Base-by-base conservation (phyloP, 2,888 invertebrate genomes). In the Lumbricus terrestris region DNA sequence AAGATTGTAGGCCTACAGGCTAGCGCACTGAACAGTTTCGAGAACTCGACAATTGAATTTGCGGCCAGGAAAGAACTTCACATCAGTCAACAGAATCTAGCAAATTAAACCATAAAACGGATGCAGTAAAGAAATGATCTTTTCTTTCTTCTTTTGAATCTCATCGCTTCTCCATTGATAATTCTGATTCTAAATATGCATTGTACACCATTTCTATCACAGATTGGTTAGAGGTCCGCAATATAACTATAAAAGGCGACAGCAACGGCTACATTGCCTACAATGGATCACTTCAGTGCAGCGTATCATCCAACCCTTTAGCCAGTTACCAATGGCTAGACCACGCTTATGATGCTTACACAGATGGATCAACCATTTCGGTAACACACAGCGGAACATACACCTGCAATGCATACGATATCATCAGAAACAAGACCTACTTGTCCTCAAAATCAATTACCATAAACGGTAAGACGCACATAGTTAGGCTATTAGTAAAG, bases 281-380 rank as follows among this genome's bases (percentile, higher is more conserved):
- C n/a, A 69, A 69, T n/a, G 69, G n/a, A 69, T 69, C n/a, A n/a
- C 69, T 69, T 69, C 69, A n/a, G 69, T 69, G 69, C 69, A 69
- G 16, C n/a, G 69, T 69, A 11, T 69, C n/a, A 29, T 69, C 69
- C 69, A n/a, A 69, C 13, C 69, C 69, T n/a, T n/a, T n/a, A 6
- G 29, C 69, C n/a, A 69, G 69, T 29, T 69, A 69, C n/a, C 69
- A 11, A 69, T 69, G 69, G 69, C 69, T 69, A n/a, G 69, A 69
- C n/a, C 69, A 69, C 29, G n/a, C 6, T 69, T n/a, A 29, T 69
- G n/a, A 11, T n/a, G n/a, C n/a, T 16, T 69, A 29, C 69, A n/a
- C n/a, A 29, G n/a, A 69, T n/a, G 69, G 69, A 69, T 69, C 69
- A n/a, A 69, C 69, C 3, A 11, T 69, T 69, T 29, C 4, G 29